Percentiles rank a stretch among this genome's conserved stretches.
Evolutionary conservation across 2,888 invertebrate genomes (phyloP).

Genomic region (Gastrophysa polygoni): DNA sequence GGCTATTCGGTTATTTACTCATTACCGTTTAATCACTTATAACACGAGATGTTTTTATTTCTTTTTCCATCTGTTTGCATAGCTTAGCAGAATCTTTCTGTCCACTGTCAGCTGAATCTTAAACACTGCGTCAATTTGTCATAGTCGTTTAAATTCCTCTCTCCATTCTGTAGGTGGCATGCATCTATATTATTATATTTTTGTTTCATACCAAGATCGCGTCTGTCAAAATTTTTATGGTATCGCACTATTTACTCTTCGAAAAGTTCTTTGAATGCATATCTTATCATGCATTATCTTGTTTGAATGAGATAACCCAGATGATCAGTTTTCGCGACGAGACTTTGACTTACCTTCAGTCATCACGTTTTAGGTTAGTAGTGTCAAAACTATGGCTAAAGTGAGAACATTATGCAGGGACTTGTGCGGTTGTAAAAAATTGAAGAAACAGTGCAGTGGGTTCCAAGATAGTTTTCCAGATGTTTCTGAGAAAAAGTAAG

Average conservation of each 20-base stretch:
- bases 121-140: too few species aligned
- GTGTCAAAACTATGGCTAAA: constrained; percentile 42
- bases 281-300: neutral
- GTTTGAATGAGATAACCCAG: neutral
- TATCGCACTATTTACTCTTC: neutral
- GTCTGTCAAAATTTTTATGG: neutral
- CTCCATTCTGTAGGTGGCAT: too few species aligned
- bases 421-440: constrained; percentile 38
- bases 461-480: constrained; percentile 26
- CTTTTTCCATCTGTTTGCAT: too few species aligned
- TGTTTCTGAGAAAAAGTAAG: constrained; percentile 28
- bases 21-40: too few species aligned
- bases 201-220: too few species aligned
- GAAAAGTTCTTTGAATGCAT: neutral
- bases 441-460: constrained; percentile 24
- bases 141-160: too few species aligned
- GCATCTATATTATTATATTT: too few species aligned
- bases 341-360: too few species aligned
- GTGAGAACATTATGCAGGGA: constrained; percentile 43
- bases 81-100: too few species aligned
- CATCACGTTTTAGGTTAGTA: neutral
- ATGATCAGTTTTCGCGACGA: neutral
- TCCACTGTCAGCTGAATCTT: too few species aligned
- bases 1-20: too few species aligned
- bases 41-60: too few species aligned